These are phyloP conservation scores for Machimus rusticus DNA, from an alignment of 2,888 invertebrate genomes.

Conservation along the genomic window DNA sequence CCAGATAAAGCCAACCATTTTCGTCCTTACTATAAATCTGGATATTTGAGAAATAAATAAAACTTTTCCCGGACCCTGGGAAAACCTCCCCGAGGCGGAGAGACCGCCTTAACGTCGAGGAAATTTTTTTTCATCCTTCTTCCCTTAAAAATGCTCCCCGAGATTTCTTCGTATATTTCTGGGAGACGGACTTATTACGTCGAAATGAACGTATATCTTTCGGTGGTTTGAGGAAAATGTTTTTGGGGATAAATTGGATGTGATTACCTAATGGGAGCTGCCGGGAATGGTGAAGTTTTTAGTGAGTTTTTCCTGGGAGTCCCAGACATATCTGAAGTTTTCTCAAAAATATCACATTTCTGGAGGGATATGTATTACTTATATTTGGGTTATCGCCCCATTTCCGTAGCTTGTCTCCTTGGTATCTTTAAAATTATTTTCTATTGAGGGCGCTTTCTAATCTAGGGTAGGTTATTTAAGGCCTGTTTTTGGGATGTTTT, in stretches of 20 bases:
- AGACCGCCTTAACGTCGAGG: not conserved
- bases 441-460: not conserved
- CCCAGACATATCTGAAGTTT: not conserved
- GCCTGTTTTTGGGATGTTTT: too few species aligned
- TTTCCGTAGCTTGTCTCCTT: not conserved
- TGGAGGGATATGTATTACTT: not conserved
- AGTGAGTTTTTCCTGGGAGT: not conserved
- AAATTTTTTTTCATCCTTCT: not conserved
- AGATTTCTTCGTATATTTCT: not conserved
- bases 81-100: not conserved
- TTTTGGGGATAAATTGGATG: not conserved
- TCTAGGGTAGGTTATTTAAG: not conserved
- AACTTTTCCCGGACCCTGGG: not conserved
- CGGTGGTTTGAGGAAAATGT: not conserved
- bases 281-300: not conserved
- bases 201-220: not conserved
- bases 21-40: constrained; percentile 24
- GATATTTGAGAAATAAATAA: constrained; percentile 26
- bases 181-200: not conserved
- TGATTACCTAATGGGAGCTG: not conserved
- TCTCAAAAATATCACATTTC: not conserved
- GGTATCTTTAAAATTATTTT: not conserved
- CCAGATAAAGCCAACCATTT: constrained; percentile 21
- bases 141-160: not conserved
- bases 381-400: not conserved